These are phyloP conservation scores for Drosophila nebulosa DNA, from an alignment of 1,140 invertebrate species.

Conservation along the genomic window DNA sequence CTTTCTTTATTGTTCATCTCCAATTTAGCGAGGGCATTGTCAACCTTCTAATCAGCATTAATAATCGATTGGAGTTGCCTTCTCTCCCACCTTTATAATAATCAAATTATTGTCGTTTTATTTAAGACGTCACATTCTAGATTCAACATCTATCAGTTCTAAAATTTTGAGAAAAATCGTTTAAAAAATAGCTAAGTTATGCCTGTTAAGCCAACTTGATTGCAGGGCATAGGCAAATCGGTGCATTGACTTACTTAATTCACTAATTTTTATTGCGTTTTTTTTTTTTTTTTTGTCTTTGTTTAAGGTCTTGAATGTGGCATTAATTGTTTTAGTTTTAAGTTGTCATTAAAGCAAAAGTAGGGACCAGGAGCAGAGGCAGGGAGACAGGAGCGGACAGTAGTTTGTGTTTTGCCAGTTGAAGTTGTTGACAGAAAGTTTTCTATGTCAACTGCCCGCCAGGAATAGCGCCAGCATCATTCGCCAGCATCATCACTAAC, in stretches of 20 bases:
- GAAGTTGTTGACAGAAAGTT: constrained; percentile 70
- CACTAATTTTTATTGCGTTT: background rate
- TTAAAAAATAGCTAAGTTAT: no score
- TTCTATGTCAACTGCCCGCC: constrained; percentile 66
- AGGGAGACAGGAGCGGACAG: no score
- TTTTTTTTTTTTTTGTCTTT: constrained; percentile 17
- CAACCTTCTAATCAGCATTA: no score
- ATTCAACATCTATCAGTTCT: no score
- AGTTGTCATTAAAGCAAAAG: constrained; percentile 57
- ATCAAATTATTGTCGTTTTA: no score
- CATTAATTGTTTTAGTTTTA: constrained; percentile 65
- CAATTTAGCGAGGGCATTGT: no score
- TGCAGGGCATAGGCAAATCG: background rate
- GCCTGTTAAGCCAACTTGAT: no score
- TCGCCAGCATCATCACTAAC: constrained; percentile 7
- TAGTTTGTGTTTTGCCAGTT: constrained; percentile 30
- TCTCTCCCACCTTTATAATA: no score
- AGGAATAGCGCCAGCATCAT: constrained; percentile 13
- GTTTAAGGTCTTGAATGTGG: constrained; percentile 53
- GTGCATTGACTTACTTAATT: background rate
- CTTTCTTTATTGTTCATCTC: no score
- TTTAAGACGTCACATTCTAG: no score
- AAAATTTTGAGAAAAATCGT: no score
- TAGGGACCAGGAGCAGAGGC: constrained; percentile 1
- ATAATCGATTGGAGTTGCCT: no score